Conservation (phyloP, 2,888 invertebrate genomes). For the Dryadula phaetusa region DNA sequence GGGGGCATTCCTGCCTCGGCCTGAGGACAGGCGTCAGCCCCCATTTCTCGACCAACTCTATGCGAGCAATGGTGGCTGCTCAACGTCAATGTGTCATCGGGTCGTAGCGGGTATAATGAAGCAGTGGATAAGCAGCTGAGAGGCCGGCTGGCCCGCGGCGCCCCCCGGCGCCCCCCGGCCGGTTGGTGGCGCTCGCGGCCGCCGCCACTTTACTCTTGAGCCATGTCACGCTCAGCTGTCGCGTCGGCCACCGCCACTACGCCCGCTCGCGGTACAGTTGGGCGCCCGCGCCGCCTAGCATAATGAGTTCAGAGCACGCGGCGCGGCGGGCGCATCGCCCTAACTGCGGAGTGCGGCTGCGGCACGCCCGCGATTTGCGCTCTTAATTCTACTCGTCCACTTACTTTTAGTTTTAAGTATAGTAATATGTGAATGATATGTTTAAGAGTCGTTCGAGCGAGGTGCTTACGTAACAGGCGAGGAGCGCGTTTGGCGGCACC, state of each 20-base stretch:
- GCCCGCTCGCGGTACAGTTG: conserved; percentile 52
- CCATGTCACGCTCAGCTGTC: conserved; percentile 58
- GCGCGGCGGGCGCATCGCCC: conserved; percentile 60
- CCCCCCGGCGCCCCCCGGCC: conserved; percentile 79
- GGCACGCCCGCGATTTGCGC: conserved; percentile 59
- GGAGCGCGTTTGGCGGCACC: conserved; percentile 67
- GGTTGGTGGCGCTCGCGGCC: conserved; percentile 65
- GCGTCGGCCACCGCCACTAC: conserved; percentile 60
- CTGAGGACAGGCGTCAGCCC: conserved; percentile 99
- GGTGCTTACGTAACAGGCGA: conserved; percentile 71
- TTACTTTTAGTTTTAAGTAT: conserved; percentile 44
- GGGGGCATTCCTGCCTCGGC: conserved; percentile 97
- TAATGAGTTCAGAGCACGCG: conserved; percentile 56
- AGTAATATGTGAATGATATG: conserved; percentile 57
- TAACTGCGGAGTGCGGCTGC: conserved; percentile 53
- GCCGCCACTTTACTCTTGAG: conserved; percentile 67
- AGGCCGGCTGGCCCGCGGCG: conserved; percentile 76
- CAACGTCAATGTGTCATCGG: conserved; percentile 82
- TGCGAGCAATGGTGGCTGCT: conserved; percentile 97
- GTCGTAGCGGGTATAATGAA: conserved; percentile 65
- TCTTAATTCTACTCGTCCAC: conserved; percentile 51
- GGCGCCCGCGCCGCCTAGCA: conserved; percentile 57
- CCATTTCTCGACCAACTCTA: conserved; percentile 99
- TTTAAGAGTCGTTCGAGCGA: conserved; percentile 50
- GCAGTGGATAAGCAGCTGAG: conserved; percentile 70